These are phyloP conservation scores for Manacus vitellinus DNA, from an alignment of 2,113 vertebrate genomes.

Conservation along the genomic window DNA sequence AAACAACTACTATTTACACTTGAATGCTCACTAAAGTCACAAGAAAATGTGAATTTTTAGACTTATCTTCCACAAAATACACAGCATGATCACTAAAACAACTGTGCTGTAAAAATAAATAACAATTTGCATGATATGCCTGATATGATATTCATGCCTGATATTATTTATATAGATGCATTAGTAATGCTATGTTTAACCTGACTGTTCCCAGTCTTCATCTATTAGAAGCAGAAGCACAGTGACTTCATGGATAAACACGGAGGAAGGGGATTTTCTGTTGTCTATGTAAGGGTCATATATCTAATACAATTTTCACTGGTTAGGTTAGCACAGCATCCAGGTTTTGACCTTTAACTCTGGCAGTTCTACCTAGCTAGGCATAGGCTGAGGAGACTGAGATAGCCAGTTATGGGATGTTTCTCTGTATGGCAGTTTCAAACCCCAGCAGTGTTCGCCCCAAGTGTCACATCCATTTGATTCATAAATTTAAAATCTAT, in stretches of 20 bases:
- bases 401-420: accelerated
- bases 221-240: not conserved
- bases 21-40: constrained; percentile 4
- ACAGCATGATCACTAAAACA: not conserved
- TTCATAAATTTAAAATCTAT: not conserved
- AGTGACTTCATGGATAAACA: not conserved
- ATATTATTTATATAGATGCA: not conserved
- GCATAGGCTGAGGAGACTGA: not conserved
- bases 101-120: not conserved
- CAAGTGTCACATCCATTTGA: not conserved
- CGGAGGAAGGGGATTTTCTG: not conserved
- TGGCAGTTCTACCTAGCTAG: not conserved
- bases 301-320: not conserved
- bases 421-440: not conserved
- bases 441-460: not conserved
- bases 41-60: constrained; percentile 22
- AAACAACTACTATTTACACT: constrained; percentile 5
- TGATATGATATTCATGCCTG: not conserved
- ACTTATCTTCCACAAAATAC: not conserved
- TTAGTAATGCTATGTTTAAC: not conserved
- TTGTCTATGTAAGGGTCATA: not conserved
- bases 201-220: not conserved
- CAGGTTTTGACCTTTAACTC: not conserved
- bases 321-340: not conserved
- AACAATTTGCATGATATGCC: not conserved